Conservation (phyloP, 2,797 vertebrate species). For the Manis crassicaudata region DNA sequence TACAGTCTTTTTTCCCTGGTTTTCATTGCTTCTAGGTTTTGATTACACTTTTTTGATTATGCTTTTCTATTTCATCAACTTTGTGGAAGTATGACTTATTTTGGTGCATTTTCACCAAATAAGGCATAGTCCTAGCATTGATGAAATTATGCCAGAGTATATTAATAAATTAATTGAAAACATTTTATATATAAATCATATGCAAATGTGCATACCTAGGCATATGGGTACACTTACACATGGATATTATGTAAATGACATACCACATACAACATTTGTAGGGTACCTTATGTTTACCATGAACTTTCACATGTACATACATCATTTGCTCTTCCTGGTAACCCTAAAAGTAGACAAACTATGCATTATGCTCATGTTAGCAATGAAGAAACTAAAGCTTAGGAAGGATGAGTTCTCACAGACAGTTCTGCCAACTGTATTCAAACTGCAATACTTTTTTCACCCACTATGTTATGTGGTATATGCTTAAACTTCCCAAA, state of each 20-base stretch:
- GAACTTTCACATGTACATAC: background rate
- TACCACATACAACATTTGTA: background rate
- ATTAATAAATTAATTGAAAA: constrained; percentile 5
- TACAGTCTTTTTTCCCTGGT: background rate
- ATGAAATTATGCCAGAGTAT: background rate
- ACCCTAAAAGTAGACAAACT: background rate
- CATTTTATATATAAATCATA: background rate
- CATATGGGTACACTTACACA: background rate
- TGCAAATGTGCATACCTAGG: background rate
- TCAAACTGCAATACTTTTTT: background rate
- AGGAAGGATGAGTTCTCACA: background rate
- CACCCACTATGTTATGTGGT: background rate
- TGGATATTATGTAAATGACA: background rate
- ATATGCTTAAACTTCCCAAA: background rate
- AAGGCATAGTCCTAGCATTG: background rate
- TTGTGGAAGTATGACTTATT: constrained; percentile 36
- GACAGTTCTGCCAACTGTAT: background rate
- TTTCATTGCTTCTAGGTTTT: background rate
- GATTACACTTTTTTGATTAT: constrained; percentile 39
- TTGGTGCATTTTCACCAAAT: constrained; percentile 23
- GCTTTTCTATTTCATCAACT: constrained; percentile 45
- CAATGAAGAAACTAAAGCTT: constrained; percentile 16
- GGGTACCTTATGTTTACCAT: background rate
- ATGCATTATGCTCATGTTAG: background rate
- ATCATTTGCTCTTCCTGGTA: background rate